phyloP scores from a whole-genome alignment of 2,113 vertebrate genomes.

The Gobius niger region DNA sequence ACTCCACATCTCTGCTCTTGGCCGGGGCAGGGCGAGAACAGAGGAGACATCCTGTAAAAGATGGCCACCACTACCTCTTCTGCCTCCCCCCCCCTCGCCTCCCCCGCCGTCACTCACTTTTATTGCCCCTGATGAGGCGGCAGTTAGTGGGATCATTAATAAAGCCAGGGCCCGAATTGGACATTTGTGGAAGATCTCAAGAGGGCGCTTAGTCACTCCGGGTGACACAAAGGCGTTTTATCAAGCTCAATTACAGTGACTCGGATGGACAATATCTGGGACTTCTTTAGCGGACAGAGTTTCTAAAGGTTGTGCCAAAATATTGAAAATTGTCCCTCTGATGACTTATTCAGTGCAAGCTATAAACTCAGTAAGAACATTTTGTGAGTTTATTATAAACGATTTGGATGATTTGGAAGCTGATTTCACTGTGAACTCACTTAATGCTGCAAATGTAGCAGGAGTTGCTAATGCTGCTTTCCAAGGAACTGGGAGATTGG shows the following conservation, averaged over 20 bases:
- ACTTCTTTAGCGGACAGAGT: not conserved
- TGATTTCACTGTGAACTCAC: not conserved
- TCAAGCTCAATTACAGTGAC: constrained; percentile 11
- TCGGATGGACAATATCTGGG: not conserved
- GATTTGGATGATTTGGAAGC: not conserved
- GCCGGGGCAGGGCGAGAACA: constrained; percentile 51
- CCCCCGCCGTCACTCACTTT: constrained; percentile 47
- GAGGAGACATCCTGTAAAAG: constrained; percentile 62
- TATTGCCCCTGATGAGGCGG: constrained; percentile 60
- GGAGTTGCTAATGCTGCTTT: too few species aligned
- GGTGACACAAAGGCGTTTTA: constrained; percentile 9
- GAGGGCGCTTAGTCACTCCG: constrained; percentile 8
- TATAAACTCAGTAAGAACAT: too few species aligned
- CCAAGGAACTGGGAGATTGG: too few species aligned
- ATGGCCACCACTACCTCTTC: constrained; percentile 33
- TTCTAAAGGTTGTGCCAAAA: not conserved
- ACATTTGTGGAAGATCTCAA: constrained; percentile 35
- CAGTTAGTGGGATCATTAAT: constrained; percentile 68
- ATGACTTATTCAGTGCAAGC: too few species aligned
- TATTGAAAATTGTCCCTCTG: not conserved
- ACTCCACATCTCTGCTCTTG: constrained; percentile 50
- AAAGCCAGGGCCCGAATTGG: constrained; percentile 44
- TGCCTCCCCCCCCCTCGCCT: constrained; percentile 13
- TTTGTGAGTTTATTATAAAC: not conserved
- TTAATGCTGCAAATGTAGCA: too few species aligned